Conservation (phyloP, 2,113 vertebrate genomes). For the Mesembrinibis cayennensis region DNA sequence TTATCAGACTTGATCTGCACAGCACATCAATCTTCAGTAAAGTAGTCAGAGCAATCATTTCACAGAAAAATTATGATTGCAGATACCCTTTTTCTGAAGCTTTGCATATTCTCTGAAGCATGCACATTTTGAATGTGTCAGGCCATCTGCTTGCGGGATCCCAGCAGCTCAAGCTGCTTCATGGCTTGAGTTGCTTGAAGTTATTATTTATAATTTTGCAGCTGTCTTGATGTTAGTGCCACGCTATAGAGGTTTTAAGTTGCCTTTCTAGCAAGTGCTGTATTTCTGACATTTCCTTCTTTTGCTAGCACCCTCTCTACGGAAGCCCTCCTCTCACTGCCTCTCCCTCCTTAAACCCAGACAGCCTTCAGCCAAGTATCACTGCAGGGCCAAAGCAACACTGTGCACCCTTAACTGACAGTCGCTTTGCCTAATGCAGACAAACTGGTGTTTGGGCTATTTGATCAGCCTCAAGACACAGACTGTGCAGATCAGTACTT, state of each 20-base stretch:
- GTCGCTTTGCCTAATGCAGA: not conserved
- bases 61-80: not conserved
- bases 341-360: not conserved
- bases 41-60: not conserved
- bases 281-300: not conserved
- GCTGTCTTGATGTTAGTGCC: conserved; percentile 6
- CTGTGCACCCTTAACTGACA: not conserved
- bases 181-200: conserved; percentile 3
- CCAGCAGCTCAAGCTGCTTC: conserved; percentile 28
- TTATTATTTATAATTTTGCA: conserved; percentile 40
- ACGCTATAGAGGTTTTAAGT: not conserved
- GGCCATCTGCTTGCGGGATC: conserved; percentile 44
- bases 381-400: not conserved
- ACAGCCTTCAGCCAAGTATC: not conserved
- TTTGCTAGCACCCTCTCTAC: not conserved
- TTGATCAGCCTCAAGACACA: not conserved
- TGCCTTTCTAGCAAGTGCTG: not conserved
- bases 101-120: not conserved
- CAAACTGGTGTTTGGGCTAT: not conserved
- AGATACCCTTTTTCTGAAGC: not conserved
- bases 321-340: not conserved
- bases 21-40: not conserved
- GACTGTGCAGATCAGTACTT: not conserved
- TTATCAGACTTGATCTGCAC: not conserved
- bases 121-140: not conserved